A percentile compares a stretch with the other conserved stretches of the same genome.
These are phyloP conservation scores for Cacoxenus indagator DNA, from an alignment of 2,888 invertebrate species.

Conservation along the genomic window DNA sequence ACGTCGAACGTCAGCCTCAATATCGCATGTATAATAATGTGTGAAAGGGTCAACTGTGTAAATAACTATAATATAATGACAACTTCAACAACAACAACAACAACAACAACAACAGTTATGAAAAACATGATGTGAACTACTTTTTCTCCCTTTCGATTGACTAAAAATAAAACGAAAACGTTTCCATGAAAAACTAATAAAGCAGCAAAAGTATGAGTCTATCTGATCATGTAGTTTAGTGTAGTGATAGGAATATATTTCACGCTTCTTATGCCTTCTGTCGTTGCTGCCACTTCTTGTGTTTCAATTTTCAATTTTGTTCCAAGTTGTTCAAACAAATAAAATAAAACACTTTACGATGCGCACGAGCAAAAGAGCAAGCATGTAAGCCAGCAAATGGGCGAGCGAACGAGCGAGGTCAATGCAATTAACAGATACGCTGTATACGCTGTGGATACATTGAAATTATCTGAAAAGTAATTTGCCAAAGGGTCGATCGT, in stretches of 20 bases:
- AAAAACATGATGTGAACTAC: no score
- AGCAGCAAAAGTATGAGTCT: neutral
- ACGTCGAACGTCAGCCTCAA: neutral
- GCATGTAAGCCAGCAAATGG: neutral
- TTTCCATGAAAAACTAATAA: conserved; percentile 6
- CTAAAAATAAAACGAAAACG: no score
- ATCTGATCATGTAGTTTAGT: no score
- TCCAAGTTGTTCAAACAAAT: conserved; percentile 6
- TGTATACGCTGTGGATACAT: neutral
- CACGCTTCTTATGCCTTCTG: neutral
- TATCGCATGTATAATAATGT: conserved; percentile 29
- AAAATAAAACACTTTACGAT: conserved; percentile 9
- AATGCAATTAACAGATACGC: conserved; percentile 9
- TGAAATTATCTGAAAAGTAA: neutral
- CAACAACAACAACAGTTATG: conserved; percentile 24
- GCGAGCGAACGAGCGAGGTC: neutral
- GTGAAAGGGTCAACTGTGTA: conserved; percentile 62
- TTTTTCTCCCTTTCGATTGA: no score
- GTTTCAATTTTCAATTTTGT: neutral
- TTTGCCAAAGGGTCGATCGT: neutral
- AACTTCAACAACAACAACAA: conserved; percentile 5
- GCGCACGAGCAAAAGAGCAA: neutral
- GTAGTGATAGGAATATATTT: neutral
- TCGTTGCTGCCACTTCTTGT: neutral
- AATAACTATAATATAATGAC: conserved; percentile 53